Evolutionary conservation across 2,797 vertebrate genomes (phyloP), one percentile per base, ranked within the genome.

Genomic region (Halcyon leucocephala): DNA sequence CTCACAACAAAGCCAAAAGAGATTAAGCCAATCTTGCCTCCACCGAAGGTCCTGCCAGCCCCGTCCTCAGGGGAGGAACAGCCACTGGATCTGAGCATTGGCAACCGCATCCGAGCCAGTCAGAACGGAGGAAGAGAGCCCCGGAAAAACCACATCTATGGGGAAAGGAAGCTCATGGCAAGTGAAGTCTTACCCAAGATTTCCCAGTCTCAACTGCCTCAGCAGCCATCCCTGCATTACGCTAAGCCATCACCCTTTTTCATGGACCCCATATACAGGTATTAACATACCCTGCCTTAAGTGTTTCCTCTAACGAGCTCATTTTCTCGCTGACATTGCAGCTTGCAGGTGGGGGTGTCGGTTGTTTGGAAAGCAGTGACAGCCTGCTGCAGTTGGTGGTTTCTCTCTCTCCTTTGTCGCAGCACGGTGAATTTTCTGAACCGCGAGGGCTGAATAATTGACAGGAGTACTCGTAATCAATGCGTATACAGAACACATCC

Each of bases 221-320:
- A 98, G 83, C 99, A 99, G 83, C 98, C 99, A 1, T 98, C 99
- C 51, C 98, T 99, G 95, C 99, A 99, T 97, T 99, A 99, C 4
- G 99, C 99, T 96, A 99, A 99, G 98, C 99, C 99, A 49, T 99
- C 99, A 0, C 99, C 99, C 65, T 99, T 99, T 97, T 99, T 99
- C 98, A 99, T 99, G 99, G 99, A 99, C 97, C 99, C 99, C 89
- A 99, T 99, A 96, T 99, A 99, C 99, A 99, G 99, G 99, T 99
- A 99, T 98, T 99, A 98, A 98, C 98, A 97, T 90, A 97, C 89
- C 97, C 98, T 93, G 90, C 93, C 97, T 97, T 97, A 96, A 91
- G 73, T 9, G 0, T 48, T 60, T 82, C 49, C 44, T 67, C 83
- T 89, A 55, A 21, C 3, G 28, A 80, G 89, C 77, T 85, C 4